phyloP scores from a whole-genome alignment of 2,888 invertebrate species.

The Julus scandinavius region DNA sequence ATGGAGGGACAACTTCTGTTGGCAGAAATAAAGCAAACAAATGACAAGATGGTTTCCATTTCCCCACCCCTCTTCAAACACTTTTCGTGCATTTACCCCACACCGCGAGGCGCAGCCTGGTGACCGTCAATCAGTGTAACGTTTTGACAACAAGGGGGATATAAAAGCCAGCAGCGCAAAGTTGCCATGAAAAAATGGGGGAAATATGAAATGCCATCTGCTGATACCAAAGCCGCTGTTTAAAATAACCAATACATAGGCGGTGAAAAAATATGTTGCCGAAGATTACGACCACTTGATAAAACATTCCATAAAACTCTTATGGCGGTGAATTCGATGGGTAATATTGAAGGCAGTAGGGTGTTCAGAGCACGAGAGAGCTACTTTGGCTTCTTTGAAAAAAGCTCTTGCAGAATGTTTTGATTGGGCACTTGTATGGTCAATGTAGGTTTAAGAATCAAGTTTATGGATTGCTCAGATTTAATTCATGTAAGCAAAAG shows the following conservation, averaged over 20 bases:
- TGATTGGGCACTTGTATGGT: not conserved
- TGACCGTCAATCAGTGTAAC: not conserved
- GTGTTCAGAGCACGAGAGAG: not conserved
- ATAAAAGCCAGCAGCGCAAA: not conserved
- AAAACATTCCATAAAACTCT: not conserved
- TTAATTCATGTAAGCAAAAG: too few species aligned
- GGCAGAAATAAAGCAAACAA: constrained; percentile 38
- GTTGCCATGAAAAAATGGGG: constrained; percentile 1
- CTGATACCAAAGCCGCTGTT: not conserved
- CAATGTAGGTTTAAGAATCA: not conserved
- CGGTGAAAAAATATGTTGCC: not conserved
- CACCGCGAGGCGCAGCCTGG: not conserved
- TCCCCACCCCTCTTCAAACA: constrained; percentile 30
- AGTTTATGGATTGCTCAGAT: too few species aligned
- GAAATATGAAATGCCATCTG: constrained; percentile 38
- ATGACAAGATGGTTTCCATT: constrained; percentile 42
- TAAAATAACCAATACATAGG: not conserved
- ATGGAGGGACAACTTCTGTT: constrained; percentile 38
- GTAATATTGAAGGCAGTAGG: not conserved
- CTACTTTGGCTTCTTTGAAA: not conserved
- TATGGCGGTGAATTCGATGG: not conserved
- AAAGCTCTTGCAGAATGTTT: not conserved
- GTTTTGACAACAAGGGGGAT: not conserved
- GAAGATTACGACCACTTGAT: constrained; percentile 31
- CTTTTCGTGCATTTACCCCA: constrained; percentile 32